Percentiles rank a stretch among this genome's conserved stretches.
phyloP scores from a whole-genome alignment of 2,797 vertebrate genomes.

The Gymnocypris eckloni region DNA sequence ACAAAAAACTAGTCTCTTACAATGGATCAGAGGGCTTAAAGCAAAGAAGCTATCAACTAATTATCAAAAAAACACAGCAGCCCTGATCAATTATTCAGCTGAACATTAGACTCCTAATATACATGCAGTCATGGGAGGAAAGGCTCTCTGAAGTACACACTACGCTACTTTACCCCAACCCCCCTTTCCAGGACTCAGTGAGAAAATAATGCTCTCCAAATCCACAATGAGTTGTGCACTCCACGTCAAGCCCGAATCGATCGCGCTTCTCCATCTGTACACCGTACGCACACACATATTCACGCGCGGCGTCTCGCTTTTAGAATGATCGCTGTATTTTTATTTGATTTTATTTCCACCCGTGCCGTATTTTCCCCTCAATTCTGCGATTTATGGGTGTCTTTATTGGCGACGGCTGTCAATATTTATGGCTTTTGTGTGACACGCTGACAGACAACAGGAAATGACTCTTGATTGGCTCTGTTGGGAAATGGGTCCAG shows the following conservation, averaged over 20 bases:
- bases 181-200: conserved; percentile 59
- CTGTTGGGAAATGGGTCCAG: conserved; percentile 51
- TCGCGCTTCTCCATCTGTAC: conserved; percentile 70
- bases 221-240: conserved; percentile 68
- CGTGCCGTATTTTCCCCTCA: conserved; percentile 45
- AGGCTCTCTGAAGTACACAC: conserved; percentile 82
- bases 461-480: conserved; percentile 64
- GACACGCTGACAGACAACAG: conserved; percentile 61
- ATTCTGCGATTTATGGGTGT: conserved; percentile 72
- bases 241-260: conserved; percentile 65
- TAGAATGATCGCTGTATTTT: conserved; percentile 66
- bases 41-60: conserved; percentile 90
- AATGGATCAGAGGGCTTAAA: conserved; percentile 81
- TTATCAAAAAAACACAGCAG: conserved; percentile 86
- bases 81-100: conserved; percentile 97
- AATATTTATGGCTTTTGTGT: conserved; percentile 67
- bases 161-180: conserved; percentile 45
- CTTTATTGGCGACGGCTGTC: conserved; percentile 64
- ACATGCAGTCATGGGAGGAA: conserved; percentile 82
- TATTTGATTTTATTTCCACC: conserved; percentile 73
- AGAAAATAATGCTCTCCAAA: conserved; percentile 74
- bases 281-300: conserved; percentile 42
- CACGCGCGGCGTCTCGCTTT: conserved; percentile 38
- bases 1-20: conserved; percentile 61
- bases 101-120: conserved; percentile 90